A percentile compares a stretch with the other conserved stretches of the same genome.
phyloP scores from a whole-genome alignment of 2,113 vertebrate species.

The Salvator merianae region DNA sequence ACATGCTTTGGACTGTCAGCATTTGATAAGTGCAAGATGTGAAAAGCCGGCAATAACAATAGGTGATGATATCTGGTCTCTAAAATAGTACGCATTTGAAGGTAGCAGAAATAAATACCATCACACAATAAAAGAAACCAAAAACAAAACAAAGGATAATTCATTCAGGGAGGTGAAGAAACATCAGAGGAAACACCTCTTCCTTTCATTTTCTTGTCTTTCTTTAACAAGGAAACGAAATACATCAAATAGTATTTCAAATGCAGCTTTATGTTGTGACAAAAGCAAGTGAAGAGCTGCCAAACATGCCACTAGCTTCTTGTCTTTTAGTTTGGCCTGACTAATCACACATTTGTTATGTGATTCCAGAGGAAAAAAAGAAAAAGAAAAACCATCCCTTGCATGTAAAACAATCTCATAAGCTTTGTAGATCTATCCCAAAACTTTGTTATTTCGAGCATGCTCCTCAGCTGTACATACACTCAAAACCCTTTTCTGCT shows the following conservation, averaged over 20 bases:
- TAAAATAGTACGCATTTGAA: constrained; percentile 58
- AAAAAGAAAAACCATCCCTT: not conserved
- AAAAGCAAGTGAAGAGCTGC: constrained; percentile 43
- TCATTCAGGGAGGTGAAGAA: constrained; percentile 50
- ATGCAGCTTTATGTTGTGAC: constrained; percentile 43
- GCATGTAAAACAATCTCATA: not conserved
- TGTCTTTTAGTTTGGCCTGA: constrained; percentile 18
- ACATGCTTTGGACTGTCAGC: constrained; percentile 65
- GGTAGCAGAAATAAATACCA: constrained; percentile 44
- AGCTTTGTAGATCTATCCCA: not conserved
- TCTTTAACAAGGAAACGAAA: constrained; percentile 51
- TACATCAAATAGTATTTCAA: constrained; percentile 35
- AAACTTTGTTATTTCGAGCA: not conserved
- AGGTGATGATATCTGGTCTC: constrained; percentile 57
- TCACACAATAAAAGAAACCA: constrained; percentile 49
- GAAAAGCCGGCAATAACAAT: constrained; percentile 61
- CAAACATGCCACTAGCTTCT: constrained; percentile 40
- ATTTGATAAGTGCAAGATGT: constrained; percentile 68
- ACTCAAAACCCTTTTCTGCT: not conserved
- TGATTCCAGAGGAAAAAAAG: not conserved
- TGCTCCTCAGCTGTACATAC: not conserved
- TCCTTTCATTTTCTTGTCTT: constrained; percentile 55
- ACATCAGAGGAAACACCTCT: constrained; percentile 55
- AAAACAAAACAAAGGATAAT: constrained; percentile 35
- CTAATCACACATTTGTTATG: not conserved